Percentiles rank a stretch among this genome's conserved stretches.
phyloP scores from a whole-genome alignment of 92 coral and sea anemone species.

The Parazoanthus swiftii region DNA sequence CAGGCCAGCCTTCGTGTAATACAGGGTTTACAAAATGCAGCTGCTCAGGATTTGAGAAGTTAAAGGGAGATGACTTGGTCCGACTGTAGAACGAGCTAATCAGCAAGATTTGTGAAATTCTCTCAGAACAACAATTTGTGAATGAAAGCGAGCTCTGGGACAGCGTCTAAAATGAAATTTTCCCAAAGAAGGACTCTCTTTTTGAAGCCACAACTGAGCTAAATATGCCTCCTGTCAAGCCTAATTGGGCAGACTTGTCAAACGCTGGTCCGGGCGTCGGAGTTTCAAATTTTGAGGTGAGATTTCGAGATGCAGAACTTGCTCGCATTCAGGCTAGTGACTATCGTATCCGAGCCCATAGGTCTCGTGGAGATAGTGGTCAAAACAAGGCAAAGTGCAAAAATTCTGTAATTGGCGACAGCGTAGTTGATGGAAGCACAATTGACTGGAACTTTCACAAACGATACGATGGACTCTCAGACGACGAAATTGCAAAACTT shows the following conservation, averaged over 20 bases:
- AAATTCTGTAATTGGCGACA: conserved; percentile 58
- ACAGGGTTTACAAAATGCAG: background rate
- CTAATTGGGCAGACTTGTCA: background rate
- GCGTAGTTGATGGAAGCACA: conserved; percentile 56
- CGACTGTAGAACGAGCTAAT: background rate
- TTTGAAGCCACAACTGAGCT: background rate
- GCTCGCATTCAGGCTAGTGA: conserved; percentile 43
- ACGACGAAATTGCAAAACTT: conserved; percentile 43
- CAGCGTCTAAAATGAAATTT: background rate
- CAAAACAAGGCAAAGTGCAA: conserved; percentile 68
- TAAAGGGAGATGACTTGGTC: background rate
- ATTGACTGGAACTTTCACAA: conserved; percentile 55
- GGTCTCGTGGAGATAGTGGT: conserved; percentile 59
- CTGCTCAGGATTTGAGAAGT: background rate
- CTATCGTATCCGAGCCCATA: conserved; percentile 52
- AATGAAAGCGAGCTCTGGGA: background rate
- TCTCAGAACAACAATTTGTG: background rate
- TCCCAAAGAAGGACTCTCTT: background rate
- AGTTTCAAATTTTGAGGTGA: conserved; percentile 3
- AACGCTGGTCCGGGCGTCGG: background rate
- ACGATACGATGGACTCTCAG: conserved; percentile 46
- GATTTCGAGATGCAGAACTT: conserved; percentile 60
- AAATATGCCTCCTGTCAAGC: background rate
- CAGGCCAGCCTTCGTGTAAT: background rate
- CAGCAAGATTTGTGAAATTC: background rate